Conservation (phyloP, 2,888 invertebrate species). For the Ormyrus labotus region DNA sequence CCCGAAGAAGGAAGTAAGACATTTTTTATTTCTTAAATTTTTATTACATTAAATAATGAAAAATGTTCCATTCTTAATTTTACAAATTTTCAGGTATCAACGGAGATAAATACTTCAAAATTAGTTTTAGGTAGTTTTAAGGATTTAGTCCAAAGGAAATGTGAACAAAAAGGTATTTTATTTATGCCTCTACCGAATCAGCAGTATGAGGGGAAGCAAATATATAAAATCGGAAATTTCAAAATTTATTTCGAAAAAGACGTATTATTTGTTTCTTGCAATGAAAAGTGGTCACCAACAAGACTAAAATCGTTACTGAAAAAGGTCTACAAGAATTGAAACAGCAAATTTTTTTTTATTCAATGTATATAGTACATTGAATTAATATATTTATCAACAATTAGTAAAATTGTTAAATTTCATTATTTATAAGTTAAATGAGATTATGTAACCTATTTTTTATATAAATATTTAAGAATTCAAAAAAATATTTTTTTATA, state of each 20-base stretch:
- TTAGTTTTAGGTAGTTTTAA: conserved; percentile 80
- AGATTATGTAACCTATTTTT: no score
- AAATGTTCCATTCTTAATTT: neutral
- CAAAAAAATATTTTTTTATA: no score
- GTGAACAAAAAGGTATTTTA: conserved; percentile 90
- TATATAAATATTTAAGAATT: no score
- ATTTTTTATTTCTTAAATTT: neutral
- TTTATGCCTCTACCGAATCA: conserved; percentile 93
- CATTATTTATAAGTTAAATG: no score
- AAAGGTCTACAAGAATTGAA: conserved; percentile 74
- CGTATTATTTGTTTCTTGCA: conserved; percentile 85
- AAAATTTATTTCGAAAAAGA: conserved; percentile 91
- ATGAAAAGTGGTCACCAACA: conserved; percentile 83
- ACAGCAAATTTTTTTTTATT: neutral
- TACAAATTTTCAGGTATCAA: conserved; percentile 54
- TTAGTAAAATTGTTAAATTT: no score
- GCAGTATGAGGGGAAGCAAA: conserved; percentile 89
- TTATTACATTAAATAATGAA: neutral
- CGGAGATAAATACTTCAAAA: conserved; percentile 80
- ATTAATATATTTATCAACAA: no score
- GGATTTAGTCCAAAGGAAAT: conserved; percentile 88
- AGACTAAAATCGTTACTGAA: conserved; percentile 81
- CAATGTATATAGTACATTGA: neutral
- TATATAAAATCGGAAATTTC: conserved; percentile 88
- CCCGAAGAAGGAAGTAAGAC: conserved; percentile 70